Conservation (phyloP, 2,888 invertebrate species). For the Ichneumoninae sp. region DNA sequence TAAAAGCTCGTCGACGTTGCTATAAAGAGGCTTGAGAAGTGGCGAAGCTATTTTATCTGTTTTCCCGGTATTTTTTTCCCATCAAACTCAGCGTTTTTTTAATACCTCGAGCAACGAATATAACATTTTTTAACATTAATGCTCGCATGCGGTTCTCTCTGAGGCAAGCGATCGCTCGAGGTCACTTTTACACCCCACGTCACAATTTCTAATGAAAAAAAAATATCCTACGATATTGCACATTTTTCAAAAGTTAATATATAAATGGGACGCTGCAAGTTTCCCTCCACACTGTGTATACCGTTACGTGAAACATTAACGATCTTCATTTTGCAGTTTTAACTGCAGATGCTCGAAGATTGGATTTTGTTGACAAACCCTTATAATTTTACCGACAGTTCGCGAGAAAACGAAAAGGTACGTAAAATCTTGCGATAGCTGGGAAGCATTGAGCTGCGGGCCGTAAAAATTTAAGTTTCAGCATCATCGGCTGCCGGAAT, state of each 20-base stretch:
- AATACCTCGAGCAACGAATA: slow-evolving; percentile 18
- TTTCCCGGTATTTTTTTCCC: slow-evolving; percentile 26
- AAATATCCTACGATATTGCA: background rate
- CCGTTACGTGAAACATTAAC: background rate
- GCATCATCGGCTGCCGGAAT: background rate
- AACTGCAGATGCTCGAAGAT: background rate
- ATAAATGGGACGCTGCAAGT: background rate
- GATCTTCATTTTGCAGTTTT: background rate
- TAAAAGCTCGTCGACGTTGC: slow-evolving; percentile 63
- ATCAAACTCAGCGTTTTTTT: slow-evolving; percentile 21
- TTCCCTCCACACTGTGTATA: background rate
- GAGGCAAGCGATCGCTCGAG: background rate
- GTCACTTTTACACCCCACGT: background rate
- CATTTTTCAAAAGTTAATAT: background rate
- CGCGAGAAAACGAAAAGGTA: background rate
- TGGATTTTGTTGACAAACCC: background rate
- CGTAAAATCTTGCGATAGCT: background rate
- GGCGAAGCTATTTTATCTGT: slow-evolving; percentile 33
- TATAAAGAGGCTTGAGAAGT: background rate
- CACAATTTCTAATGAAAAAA: background rate
- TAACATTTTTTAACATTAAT: background rate
- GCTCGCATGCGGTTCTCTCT: background rate
- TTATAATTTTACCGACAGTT: background rate
- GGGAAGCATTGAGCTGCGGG: background rate
- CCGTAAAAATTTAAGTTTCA: background rate